Evolutionary conservation across 2,113 vertebrate genomes (phyloP).

Genomic region (Bostrychus sinensis): DNA sequence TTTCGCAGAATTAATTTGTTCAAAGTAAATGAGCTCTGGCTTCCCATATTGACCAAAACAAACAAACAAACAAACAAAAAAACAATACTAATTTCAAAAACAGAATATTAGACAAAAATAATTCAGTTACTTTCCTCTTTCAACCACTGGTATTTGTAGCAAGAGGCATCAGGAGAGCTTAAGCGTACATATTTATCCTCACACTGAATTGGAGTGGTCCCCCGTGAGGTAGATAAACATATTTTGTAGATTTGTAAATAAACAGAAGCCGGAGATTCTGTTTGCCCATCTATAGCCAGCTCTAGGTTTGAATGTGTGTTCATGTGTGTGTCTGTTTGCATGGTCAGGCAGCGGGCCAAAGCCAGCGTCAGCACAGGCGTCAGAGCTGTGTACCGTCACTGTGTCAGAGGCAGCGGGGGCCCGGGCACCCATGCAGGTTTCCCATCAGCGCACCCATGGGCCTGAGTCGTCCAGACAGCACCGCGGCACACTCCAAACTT

Average conservation of each 20-base stretch:
- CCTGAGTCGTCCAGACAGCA: slow-evolving; percentile 78
- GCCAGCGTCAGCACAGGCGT: slow-evolving; percentile 62
- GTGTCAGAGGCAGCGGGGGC: slow-evolving; percentile 78
- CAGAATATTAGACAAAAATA: slow-evolving; percentile 14
- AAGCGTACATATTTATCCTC: slow-evolving; percentile 1
- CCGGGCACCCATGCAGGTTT: slow-evolving; percentile 77
- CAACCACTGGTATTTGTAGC: slow-evolving; percentile 40
- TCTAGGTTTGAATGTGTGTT: slow-evolving; percentile 25
- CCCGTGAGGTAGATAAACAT: slow-evolving; percentile 25
- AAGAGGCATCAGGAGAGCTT: slow-evolving; percentile 6
- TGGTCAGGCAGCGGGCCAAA: slow-evolving; percentile 62
- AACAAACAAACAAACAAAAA: no score
- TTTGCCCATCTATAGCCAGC: slow-evolving; percentile 12
- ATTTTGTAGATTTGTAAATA: slow-evolving; percentile 32
- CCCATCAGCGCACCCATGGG: slow-evolving; percentile 68
- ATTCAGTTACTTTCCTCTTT: slow-evolving; percentile 26
- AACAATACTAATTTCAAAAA: no score
- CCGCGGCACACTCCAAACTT: slow-evolving; percentile 78
- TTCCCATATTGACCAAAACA: no score
- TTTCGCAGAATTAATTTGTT: no score
- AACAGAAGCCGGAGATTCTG: slow-evolving; percentile 14
- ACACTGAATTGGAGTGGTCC: slow-evolving; percentile 10
- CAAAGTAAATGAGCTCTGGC: neutral
- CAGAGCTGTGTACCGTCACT: slow-evolving; percentile 74
- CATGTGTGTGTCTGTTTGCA: slow-evolving; percentile 39